Conservation (phyloP, 2,113 vertebrate species). For the Sylvia atricapilla region DNA sequence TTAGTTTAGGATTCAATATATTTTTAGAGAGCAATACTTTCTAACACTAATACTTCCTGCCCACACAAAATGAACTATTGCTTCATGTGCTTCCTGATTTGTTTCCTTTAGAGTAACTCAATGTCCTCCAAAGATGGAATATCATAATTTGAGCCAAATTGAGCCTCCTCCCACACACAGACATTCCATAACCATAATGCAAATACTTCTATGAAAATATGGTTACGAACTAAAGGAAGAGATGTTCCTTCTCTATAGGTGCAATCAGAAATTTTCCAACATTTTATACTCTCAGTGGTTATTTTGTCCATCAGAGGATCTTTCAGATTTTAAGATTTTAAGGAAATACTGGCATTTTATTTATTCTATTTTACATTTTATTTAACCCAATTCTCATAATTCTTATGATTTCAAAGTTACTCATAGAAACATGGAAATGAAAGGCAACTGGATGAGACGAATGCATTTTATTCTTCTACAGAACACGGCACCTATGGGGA, state of each 20-base stretch:
- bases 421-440: not conserved
- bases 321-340: not conserved
- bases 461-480: not conserved
- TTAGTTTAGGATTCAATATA: not conserved
- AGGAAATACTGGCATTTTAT: not conserved
- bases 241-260: not conserved
- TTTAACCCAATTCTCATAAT: not conserved
- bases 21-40: not conserved
- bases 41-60: not conserved
- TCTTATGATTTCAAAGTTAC: not conserved
- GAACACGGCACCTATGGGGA: constrained; percentile 48
- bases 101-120: not conserved
- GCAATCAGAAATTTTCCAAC: not conserved
- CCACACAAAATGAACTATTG: not conserved
- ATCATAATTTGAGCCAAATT: not conserved
- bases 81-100: not conserved
- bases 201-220: constrained; percentile 4
- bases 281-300: not conserved
- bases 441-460: constrained; percentile 12
- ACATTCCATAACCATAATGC: not conserved
- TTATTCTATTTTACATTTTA: not conserved
- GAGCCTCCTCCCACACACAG: not conserved
- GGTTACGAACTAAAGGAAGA: not conserved
- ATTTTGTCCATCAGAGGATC: not conserved
- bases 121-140: not conserved